These are phyloP conservation scores for Clinocottus analis DNA, from an alignment of 2,113 vertebrate species.

Conservation along the genomic window DNA sequence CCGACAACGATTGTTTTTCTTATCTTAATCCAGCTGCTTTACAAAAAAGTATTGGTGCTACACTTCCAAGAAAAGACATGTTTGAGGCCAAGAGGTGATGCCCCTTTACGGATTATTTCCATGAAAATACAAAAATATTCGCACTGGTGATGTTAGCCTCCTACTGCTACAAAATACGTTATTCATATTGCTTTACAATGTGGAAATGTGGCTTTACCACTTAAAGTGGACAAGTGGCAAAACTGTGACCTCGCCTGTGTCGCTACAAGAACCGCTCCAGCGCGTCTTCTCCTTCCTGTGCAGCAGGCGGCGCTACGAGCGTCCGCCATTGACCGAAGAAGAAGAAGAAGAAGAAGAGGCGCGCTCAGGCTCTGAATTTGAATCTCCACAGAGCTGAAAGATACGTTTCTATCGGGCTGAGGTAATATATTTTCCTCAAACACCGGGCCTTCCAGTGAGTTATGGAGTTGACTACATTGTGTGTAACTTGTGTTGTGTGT, in stretches of 20 bases:
- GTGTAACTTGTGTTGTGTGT: neutral
- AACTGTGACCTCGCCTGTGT: no score
- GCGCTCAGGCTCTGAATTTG: conserved; percentile 37
- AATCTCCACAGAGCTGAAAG: neutral
- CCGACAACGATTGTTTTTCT: neutral
- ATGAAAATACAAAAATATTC: no score
- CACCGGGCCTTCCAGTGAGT: neutral
- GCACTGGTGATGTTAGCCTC: neutral
- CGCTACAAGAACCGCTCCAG: neutral
- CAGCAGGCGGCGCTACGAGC: conserved; percentile 27
- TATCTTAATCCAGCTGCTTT: neutral
- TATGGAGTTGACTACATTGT: fast-evolving
- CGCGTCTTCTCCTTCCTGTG: neutral
- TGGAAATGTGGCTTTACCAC: neutral
- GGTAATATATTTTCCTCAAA: neutral
- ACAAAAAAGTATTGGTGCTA: neutral
- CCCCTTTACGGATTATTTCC: no score
- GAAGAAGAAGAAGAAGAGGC: conserved; percentile 27
- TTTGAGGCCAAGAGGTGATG: neutral
- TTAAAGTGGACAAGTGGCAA: neutral
- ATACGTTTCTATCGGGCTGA: neutral
- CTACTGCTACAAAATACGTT: no score
- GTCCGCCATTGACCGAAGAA: neutral
- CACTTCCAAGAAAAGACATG: neutral
- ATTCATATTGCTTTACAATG: neutral